phyloP scores from a whole-genome alignment of 2,888 invertebrate species.

The Xylocampa areola region DNA sequence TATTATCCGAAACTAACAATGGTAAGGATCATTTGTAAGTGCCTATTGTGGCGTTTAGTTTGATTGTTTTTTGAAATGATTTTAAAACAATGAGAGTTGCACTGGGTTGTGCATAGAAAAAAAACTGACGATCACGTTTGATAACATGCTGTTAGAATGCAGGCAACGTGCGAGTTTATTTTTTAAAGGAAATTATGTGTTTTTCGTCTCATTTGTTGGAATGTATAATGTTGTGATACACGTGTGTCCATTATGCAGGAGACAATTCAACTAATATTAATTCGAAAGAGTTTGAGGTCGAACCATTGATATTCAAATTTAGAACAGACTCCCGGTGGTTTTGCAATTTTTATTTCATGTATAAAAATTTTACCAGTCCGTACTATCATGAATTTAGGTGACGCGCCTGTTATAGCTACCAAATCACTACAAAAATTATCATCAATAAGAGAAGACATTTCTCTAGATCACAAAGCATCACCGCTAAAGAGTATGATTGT shows the following conservation, averaged over 20 bases:
- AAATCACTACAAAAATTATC: constrained; percentile 22
- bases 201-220: constrained; percentile 65
- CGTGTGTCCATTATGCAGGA: constrained; percentile 20
- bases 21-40: constrained; percentile 76
- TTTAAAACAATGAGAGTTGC: constrained; percentile 68
- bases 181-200: constrained; percentile 73
- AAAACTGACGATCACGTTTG: constrained; percentile 76
- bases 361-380: not conserved
- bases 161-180: constrained; percentile 72
- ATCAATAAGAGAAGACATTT: constrained; percentile 26
- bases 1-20: constrained; percentile 82
- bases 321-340: constrained; percentile 10
- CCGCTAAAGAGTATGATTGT: constrained; percentile 57
- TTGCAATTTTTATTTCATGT: constrained; percentile 3
- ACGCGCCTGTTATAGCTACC: constrained; percentile 7
- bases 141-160: constrained; percentile 65
- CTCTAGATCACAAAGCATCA: constrained; percentile 34
- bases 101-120: constrained; percentile 68
- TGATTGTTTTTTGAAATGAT: constrained; percentile 73
- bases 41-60: constrained; percentile 77
- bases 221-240: constrained; percentile 19
- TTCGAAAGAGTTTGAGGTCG: constrained; percentile 61
- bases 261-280: constrained; percentile 45
- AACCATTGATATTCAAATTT: constrained; percentile 29
- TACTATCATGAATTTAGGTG: not conserved